A percentile compares a stretch with the other conserved stretches of the same genome.
Conservation (phyloP, 2,113 vertebrate species). For the Rhea pennata region DNA sequence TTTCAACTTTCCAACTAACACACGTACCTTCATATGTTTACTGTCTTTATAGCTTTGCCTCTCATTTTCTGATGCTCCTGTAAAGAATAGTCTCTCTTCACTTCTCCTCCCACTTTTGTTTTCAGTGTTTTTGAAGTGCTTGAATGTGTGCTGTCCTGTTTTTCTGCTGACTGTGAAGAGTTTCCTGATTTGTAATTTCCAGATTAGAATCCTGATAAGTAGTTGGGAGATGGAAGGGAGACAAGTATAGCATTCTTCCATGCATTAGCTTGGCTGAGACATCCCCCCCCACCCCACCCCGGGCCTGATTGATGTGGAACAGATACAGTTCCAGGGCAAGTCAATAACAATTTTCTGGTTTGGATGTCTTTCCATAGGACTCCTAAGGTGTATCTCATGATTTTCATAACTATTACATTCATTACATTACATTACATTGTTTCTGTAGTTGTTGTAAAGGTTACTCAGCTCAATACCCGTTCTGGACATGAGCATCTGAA, state of each 20-base stretch:
- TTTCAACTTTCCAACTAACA: not conserved
- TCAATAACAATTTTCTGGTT: not conserved
- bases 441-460: not conserved
- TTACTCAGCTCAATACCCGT: not conserved
- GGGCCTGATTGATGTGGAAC: not conserved
- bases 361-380: not conserved
- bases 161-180: not conserved
- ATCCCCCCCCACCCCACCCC: no score
- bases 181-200: slow-evolving; percentile 18
- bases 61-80: not conserved
- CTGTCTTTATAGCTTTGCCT: not conserved
- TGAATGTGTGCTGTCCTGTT: not conserved
- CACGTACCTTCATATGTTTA: fast-evolving
- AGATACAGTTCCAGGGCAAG: not conserved
- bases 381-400: not conserved
- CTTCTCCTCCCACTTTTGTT: slow-evolving; percentile 8
- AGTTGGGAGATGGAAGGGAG: not conserved
- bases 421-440: not conserved
- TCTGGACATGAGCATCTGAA: not conserved
- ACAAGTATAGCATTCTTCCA: not conserved
- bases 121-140: not conserved
- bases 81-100: not conserved
- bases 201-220: not conserved
- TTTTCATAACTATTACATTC: not conserved
- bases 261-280: not conserved